Percentiles rank a stretch among this genome's conserved stretches.
phyloP scores from a whole-genome alignment of 2,113 vertebrate species.

The Siphamia tubifer region DNA sequence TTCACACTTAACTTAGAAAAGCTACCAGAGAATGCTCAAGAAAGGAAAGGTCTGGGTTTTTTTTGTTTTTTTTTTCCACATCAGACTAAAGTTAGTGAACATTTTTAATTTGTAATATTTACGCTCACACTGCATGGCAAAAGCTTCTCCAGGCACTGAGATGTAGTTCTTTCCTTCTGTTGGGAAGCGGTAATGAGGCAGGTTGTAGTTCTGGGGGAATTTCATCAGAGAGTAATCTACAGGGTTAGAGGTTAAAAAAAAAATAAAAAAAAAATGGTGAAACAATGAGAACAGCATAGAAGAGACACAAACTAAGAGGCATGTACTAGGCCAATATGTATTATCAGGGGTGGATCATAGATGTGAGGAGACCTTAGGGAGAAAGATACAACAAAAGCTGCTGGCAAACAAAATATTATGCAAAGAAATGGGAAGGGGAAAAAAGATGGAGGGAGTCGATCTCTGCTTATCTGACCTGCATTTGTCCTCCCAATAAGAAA shows the following conservation, averaged over 20 bases:
- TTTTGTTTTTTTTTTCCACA: too few relatives aligned
- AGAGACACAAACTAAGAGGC: background rate
- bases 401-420: conserved; percentile 39
- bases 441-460: conserved; percentile 1
- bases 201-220: conserved; percentile 76
- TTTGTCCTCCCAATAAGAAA: conserved; percentile 31
- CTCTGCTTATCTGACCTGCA: conserved; percentile 20
- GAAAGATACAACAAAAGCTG: conserved; percentile 7
- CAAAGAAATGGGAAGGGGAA: conserved; percentile 4
- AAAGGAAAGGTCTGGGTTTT: background rate
- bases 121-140: conserved; percentile 84
- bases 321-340: background rate
- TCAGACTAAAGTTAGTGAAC: background rate
- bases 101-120: background rate
- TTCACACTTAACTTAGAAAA: conserved; percentile 31
- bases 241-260: conserved; percentile 26
- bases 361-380: background rate
- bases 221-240: conserved; percentile 90
- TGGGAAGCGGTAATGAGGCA: conserved; percentile 89
- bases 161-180: conserved; percentile 87
- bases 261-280: background rate
- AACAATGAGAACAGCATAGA: background rate
- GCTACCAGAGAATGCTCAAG: conserved; percentile 6
- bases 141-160: conserved; percentile 89
- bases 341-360: conserved; percentile 24